These are phyloP conservation scores for Trichopria drosophilae DNA, from an alignment of 2,888 invertebrate genomes.

Conservation along the genomic window DNA sequence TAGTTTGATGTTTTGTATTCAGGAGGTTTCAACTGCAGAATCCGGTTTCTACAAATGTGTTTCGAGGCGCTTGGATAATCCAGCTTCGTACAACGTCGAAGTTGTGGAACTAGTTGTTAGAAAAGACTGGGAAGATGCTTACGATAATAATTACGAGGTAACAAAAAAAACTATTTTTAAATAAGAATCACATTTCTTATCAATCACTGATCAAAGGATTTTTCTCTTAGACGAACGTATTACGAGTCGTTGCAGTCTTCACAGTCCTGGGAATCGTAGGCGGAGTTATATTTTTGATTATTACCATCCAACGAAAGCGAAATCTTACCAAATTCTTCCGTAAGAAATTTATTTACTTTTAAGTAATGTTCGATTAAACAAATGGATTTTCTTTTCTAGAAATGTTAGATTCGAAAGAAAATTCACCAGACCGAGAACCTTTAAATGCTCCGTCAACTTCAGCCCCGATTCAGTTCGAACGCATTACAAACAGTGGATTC, in stretches of 20 bases:
- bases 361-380: too few species aligned
- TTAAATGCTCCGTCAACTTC: constrained; percentile 32
- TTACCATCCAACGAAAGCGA: constrained; percentile 43
- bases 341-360: constrained; percentile 33
- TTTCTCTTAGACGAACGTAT: constrained; percentile 47
- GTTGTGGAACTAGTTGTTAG: constrained; percentile 67
- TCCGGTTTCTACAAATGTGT: constrained; percentile 69
- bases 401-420: constrained; percentile 53
- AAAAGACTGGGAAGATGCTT: constrained; percentile 57
- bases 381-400: too few species aligned
- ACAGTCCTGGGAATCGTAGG: constrained; percentile 50
- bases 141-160: constrained; percentile 57
- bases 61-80: constrained; percentile 63
- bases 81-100: constrained; percentile 61
- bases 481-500: constrained; percentile 65
- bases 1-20: constrained; percentile 30
- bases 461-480: constrained; percentile 28
- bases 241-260: constrained; percentile 48
- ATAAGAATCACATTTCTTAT: constrained; percentile 1
- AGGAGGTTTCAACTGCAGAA: constrained; percentile 67
- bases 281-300: constrained; percentile 46
- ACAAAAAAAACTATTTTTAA: not conserved
- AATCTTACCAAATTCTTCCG: constrained; percentile 50
- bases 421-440: constrained; percentile 46
- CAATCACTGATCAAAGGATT: constrained; percentile 6